phyloP scores from a whole-genome alignment of 2,113 vertebrate species.

The Parotia lawesii region DNA sequence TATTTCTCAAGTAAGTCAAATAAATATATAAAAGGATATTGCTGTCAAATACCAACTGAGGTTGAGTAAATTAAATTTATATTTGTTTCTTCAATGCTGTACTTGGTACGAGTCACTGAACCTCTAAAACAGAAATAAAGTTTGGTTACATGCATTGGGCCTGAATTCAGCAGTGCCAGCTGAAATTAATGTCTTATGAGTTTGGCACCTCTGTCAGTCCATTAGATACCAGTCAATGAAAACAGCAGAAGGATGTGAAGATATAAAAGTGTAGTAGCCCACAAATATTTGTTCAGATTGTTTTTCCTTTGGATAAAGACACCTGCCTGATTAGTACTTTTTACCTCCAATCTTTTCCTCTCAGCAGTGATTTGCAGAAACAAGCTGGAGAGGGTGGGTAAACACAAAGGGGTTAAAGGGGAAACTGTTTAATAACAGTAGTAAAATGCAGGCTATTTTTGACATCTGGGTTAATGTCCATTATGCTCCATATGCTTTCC shows the following conservation, averaged over 20 bases:
- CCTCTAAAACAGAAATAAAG: slow-evolving; percentile 24
- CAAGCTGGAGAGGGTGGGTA: slow-evolving; percentile 72
- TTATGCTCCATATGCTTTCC: slow-evolving; percentile 81
- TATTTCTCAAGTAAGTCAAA: slow-evolving; percentile 24
- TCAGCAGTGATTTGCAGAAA: slow-evolving; percentile 76
- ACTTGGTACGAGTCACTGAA: slow-evolving; percentile 11
- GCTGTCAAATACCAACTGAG: slow-evolving; percentile 52
- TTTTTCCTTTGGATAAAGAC: slow-evolving; percentile 76
- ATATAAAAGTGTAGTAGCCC: slow-evolving; percentile 58
- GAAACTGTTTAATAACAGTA: slow-evolving; percentile 84
- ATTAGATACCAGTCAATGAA: slow-evolving; percentile 44
- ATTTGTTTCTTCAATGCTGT: slow-evolving; percentile 43
- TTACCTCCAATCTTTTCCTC: slow-evolving; percentile 63
- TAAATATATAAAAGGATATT: slow-evolving; percentile 47
- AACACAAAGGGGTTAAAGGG: slow-evolving; percentile 80
- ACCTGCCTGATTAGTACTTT: slow-evolving; percentile 74
- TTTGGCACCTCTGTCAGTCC: not conserved
- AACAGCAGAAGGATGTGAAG: slow-evolving; percentile 46
- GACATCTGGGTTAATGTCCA: slow-evolving; percentile 83
- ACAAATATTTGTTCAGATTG: slow-evolving; percentile 68
- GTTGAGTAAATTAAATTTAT: slow-evolving; percentile 39
- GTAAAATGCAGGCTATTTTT: slow-evolving; percentile 82
- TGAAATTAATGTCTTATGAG: not conserved
- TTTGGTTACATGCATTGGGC: not conserved
- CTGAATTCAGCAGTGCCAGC: not conserved